Evolutionary conservation across 2,113 vertebrate species (phyloP).

Genomic region (Tylochromis polylepis): DNA sequence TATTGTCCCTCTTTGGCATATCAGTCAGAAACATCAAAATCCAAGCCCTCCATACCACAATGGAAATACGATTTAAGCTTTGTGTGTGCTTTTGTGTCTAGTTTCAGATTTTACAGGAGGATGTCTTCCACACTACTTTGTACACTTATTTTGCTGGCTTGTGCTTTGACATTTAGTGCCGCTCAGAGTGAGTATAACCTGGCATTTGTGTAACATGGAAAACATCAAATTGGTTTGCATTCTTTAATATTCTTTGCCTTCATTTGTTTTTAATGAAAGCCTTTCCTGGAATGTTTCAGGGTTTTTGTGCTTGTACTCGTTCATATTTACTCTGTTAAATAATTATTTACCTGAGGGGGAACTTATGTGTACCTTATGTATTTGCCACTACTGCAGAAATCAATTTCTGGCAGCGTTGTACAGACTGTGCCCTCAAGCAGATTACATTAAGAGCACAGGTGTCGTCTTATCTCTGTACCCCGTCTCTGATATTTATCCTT

Average conservation of each 20-base stretch:
- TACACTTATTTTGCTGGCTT: slow-evolving; percentile 29
- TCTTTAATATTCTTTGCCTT: not conserved
- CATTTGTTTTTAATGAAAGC: not conserved
- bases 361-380: not conserved
- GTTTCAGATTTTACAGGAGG: slow-evolving; percentile 5
- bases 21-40: not conserved
- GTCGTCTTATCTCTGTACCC: not conserved
- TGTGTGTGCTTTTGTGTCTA: not conserved
- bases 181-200: slow-evolving; percentile 56
- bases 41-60: not conserved
- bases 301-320: not conserved
- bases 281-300: not conserved
- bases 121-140: slow-evolving; percentile 36
- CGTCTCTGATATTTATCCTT: not conserved
- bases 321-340: slow-evolving; percentile 19
- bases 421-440: not conserved
- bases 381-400: not conserved
- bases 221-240: not conserved
- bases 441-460: not conserved
- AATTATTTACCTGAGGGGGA: slow-evolving; percentile 8
- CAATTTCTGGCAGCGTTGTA: not conserved
- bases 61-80: not conserved
- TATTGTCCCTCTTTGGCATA: not conserved
- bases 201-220: not conserved
- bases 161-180: not conserved